Percentiles rank a stretch among this genome's conserved stretches.
phyloP scores from a whole-genome alignment of 2,797 vertebrate genomes.

The Dermochelys coriacea region DNA sequence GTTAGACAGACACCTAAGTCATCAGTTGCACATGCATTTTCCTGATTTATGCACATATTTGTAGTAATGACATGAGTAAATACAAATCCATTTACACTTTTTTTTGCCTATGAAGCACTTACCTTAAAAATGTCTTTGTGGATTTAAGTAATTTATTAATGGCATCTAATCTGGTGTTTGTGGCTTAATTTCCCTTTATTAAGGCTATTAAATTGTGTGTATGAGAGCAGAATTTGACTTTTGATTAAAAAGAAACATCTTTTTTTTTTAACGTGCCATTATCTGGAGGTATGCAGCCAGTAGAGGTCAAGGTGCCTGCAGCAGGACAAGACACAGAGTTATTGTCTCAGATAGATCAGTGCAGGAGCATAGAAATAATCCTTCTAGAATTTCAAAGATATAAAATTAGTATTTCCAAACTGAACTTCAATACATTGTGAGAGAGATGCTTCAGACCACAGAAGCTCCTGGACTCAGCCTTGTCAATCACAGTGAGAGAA shows the following conservation, averaged over 20 bases:
- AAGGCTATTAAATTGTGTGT: neutral
- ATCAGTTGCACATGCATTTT: neutral
- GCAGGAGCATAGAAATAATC: too few species aligned
- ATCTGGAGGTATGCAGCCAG: too few species aligned
- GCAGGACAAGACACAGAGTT: too few species aligned
- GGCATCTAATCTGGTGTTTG: neutral
- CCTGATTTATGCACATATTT: neutral
- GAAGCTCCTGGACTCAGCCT: too few species aligned
- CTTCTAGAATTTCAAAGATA: too few species aligned
- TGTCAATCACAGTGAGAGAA: too few species aligned
- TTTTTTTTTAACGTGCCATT: neutral
- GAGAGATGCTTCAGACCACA: too few species aligned
- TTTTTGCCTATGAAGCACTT: neutral
- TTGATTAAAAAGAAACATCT: neutral
- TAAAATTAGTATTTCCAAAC: too few species aligned
- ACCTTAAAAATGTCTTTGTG: neutral
- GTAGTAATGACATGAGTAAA: neutral
- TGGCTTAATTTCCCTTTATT: conserved; percentile 15
- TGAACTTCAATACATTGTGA: too few species aligned
- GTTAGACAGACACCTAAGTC: neutral
- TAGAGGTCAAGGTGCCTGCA: too few species aligned
- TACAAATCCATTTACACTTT: neutral
- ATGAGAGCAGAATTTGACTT: neutral
- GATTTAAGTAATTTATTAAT: neutral
- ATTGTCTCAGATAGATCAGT: too few species aligned